These are phyloP conservation scores for Sebastes itinus DNA, from an alignment of 2,797 vertebrate species.

Conservation along the genomic window DNA sequence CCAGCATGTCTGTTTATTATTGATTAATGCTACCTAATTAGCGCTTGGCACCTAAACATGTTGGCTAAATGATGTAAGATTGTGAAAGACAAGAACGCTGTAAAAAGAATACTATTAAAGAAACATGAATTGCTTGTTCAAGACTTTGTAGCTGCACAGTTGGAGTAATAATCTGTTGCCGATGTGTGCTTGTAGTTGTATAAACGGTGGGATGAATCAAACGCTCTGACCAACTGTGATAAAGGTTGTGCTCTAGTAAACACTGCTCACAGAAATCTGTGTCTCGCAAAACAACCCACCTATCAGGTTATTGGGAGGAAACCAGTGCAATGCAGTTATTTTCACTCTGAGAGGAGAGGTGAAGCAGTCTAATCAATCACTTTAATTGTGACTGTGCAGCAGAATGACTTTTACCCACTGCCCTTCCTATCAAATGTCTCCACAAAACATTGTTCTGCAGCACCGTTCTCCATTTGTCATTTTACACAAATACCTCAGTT, in stretches of 20 bases:
- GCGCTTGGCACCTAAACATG: conserved; percentile 36
- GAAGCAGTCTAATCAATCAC: conserved; percentile 35
- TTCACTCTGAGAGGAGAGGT: conserved; percentile 3
- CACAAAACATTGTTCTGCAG: conserved; percentile 11
- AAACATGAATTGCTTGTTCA: conserved; percentile 45
- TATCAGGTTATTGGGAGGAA: conserved; percentile 3
- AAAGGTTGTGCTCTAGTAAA: background rate
- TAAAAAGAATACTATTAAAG: conserved; percentile 48
- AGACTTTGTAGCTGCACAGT: conserved; percentile 27
- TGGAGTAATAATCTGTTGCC: background rate
- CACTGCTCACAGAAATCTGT: background rate
- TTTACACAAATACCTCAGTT: background rate
- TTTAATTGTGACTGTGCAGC: conserved; percentile 38
- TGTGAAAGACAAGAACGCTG: conserved; percentile 62
- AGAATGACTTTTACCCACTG: background rate
- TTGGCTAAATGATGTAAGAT: conserved; percentile 66
- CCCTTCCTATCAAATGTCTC: conserved; percentile 20
- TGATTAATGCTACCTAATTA: conserved; percentile 70
- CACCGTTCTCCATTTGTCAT: conserved; percentile 14
- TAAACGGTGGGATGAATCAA: conserved; percentile 30
- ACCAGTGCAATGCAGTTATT: conserved; percentile 24
- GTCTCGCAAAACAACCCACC: background rate
- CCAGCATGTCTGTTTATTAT: conserved; percentile 56
- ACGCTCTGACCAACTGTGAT: background rate
- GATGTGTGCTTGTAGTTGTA: background rate